Evolutionary conservation across 2,797 vertebrate genomes (phyloP), one percentile per base, ranked within the genome.

Genomic region (Trachurus trachurus): DNA sequence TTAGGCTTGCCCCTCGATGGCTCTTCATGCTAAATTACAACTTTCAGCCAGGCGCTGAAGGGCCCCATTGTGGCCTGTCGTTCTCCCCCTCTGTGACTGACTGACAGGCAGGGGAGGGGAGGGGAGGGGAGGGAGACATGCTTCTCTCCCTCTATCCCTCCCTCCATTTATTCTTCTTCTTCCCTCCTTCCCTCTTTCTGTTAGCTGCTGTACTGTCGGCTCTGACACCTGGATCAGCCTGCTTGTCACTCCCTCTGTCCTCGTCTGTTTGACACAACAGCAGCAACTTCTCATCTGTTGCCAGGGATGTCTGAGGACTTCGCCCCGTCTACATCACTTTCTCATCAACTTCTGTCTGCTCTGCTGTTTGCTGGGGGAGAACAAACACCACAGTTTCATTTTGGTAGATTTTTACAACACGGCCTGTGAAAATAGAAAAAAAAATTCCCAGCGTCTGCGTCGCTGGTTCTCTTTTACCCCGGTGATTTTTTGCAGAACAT

Each of bases 21-120:
- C 91, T 91, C 92, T 94, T 94, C 93, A 91, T 91, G 91, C 93
- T 90, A 95, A 94, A 95, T 94, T 94, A 94, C 93, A 94, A 94
- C 94, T 94, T 95, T 95, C 93, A 93, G 87, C 89, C 81, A 74
- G 84, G 74, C 87, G 58, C 85, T 95, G 94, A 95, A 94, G 94
- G 93, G 93, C 93, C 90, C 94, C 91, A 94, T 94, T 93, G 93
- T 93, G 91, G 93, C 93, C 92, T 93, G 94, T 95, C 93, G 90
- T 92, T 94, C 91, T 93, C 83, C 87, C 92, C 89, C 91, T 92
- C 89, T 92, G 94, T 91, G 92, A 89, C 88, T 95, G 95, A 96
- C 94, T 95, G 94, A 92, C 91, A 93, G 88, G 88, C 83, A 37
- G 64, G 81, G 88, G 88, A 85, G 81, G 81, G 86, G 77, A 79